Evolutionary conservation across 2,888 invertebrate species (phyloP), one percentile per base, ranked within the genome.

Genomic region (Loripinus fragilis): DNA sequence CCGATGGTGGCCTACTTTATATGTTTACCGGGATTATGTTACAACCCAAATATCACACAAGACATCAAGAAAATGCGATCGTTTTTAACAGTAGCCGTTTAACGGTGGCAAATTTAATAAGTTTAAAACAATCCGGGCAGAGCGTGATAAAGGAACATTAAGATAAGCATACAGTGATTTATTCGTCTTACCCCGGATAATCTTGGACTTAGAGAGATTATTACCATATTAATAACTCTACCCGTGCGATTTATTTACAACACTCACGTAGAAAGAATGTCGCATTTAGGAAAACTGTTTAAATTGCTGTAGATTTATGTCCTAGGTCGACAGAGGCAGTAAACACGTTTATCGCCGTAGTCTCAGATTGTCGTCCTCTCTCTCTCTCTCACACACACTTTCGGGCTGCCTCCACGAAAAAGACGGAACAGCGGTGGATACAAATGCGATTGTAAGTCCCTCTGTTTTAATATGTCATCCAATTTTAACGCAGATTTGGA

Each of bases 171-270:
- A 74, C 64, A 69, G 83, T 80, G 83, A 83, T 80, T 83, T 83
- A 83, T 76, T 73, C 78, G 81, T 70, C 73, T 78, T 78, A 71
- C 30, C 48, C n/a, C 35, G 83, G 80, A 80, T 83, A 80, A 83
- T 71, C 76, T 74, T 17, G 71, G 83, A 68, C 75, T 80, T 80
- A 55, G 30, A 25, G 33, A 83, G 83, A 83, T 83, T 83, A 83
- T 80, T 76, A 80, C 55, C 78, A 80, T 83, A 83, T 83, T 83
- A 83, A 83, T 83, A 83, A 83, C 80, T 80, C 80, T 38, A 50
- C 64, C 17, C 28, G 80, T 76, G 78, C 76, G 80, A 76, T 83
- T 83, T 80, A 83, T 80, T 83, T 78, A 76, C 80, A 42, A 75
- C 83, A 83, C 83, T 83, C 83, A 83, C 65, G 68, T 60, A 17